A percentile compares a stretch with the other conserved stretches of the same genome.
Evolutionary conservation across 2,797 vertebrate species (phyloP).

Genomic region (Parambassis ranga): DNA sequence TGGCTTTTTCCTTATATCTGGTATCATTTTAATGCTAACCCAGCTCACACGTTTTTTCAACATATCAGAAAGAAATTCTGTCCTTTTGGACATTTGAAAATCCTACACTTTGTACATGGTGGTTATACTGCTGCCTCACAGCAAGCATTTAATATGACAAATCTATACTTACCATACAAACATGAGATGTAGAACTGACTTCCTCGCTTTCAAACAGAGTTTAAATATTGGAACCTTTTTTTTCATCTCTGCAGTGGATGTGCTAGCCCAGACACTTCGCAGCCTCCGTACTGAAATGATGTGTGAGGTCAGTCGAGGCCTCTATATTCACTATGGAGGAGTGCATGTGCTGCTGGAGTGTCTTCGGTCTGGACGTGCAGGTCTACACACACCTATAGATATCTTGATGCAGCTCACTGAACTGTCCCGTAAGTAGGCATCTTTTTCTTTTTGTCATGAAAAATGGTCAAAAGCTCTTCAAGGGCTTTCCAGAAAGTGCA

Average conservation of each 20-base stretch:
- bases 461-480: no score
- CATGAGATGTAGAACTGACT: no score
- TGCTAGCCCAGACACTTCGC: slow-evolving; percentile 85
- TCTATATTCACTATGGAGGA: slow-evolving; percentile 86
- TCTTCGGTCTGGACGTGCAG: slow-evolving; percentile 76
- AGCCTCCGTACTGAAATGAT: slow-evolving; percentile 81
- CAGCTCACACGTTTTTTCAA: slow-evolving; percentile 40
- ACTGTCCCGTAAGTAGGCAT: slow-evolving; percentile 84
- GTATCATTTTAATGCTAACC: slow-evolving; percentile 30
- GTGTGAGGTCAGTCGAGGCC: slow-evolving; percentile 82
- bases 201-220: neutral
- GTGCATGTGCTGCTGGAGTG: slow-evolving; percentile 78
- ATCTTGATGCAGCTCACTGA: slow-evolving; percentile 87
- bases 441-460: no score
- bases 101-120: no score
- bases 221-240: neutral
- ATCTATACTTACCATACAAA: no score
- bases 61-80: slow-evolving; percentile 28
- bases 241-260: slow-evolving; percentile 77
- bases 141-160: no score
- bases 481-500: no score
- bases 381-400: slow-evolving; percentile 80
- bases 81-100: slow-evolving; percentile 16
- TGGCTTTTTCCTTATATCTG: slow-evolving; percentile 29
- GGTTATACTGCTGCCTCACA: no score